Base-by-base conservation (phyloP, 1,140 invertebrate genomes). In the Scaptomyza hsui region DNA sequence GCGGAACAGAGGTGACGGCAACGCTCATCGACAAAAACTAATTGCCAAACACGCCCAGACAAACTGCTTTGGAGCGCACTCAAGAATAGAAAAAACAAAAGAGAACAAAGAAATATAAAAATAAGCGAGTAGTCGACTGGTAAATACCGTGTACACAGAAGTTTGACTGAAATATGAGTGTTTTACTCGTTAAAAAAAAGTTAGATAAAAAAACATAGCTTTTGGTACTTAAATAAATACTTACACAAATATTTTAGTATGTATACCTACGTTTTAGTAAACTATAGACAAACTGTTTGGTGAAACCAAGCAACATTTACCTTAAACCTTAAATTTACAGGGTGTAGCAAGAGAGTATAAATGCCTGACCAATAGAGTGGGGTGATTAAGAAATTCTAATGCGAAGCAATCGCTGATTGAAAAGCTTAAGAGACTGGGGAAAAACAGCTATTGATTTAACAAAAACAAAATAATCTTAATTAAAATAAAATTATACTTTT, bases 11-110 rank as follows among this genome's bases (percentile, higher is more conserved):
- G 42, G 9, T 18, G 49, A 32, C 72, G 21, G 42, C 42, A 39
- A 45, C 64, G 62, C 67, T 41, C 64, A 72, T 74, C 76, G 76
- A 80, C 76, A 80, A 78, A 78, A 89, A 85, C 85, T 89, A 85
- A 89, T 80, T 85, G 73, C 67, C 77, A 81, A 81, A 75, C 73
- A 60, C 49, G 16, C 59, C 52, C 5, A 21, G 3, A 32, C 26
- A 41, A 37, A 37, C 12, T 12, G 26, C 26, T 29, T 29, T 29
- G 6, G 7, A 9, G 26, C 26, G 9, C 9, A 45, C 42, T 47
- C 15, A 70, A 29, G 29, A 10, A 45, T 9, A 37, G 44, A 44
- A 55, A 39, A 55, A 16, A n/a, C 16, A 45, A 51, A 29, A 61
- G 47, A 60, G 64, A 15, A 51, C 21, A 52, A n/a, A 2, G 19